These are phyloP conservation scores for Scomber japonicus DNA, from an alignment of 2,113 vertebrate species.

Conservation along the genomic window DNA sequence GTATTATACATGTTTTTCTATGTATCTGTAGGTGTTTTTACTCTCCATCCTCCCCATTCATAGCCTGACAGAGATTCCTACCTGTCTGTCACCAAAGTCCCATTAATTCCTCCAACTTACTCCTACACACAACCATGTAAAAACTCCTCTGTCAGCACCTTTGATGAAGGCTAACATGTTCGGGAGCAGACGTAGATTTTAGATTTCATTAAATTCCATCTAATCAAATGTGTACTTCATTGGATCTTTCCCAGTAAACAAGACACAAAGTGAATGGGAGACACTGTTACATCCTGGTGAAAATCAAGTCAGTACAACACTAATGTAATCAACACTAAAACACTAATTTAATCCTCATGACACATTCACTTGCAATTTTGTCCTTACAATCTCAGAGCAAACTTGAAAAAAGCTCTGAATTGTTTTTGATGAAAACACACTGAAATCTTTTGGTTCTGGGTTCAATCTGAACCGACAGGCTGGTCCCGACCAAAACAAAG, in stretches of 20 bases:
- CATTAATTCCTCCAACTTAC: conserved; percentile 44
- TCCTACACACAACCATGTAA: not conserved
- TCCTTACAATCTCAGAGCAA: too few relatives aligned
- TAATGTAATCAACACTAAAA: not conserved
- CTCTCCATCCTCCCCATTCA: conserved; percentile 4
- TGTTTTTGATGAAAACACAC: not conserved
- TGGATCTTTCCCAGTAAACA: conserved; percentile 3
- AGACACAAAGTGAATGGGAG: not conserved
- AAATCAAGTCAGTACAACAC: not conserved
- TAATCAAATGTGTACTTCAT: conserved; percentile 41
- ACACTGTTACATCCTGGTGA: not conserved
- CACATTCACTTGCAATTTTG: not conserved
- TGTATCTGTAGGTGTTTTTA: conserved; percentile 8
- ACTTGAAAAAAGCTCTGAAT: too few relatives aligned
- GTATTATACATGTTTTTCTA: not conserved
- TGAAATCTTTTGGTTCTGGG: not conserved
- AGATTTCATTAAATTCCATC: conserved; percentile 27
- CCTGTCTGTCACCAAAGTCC: conserved; percentile 48
- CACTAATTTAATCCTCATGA: not conserved
- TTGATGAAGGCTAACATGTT: conserved; percentile 53
- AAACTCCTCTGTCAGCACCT: conserved; percentile 56
- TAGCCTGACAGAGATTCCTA: conserved; percentile 48
- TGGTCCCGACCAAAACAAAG: conserved; percentile 32
- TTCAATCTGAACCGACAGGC: not conserved
- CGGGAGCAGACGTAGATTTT: conserved; percentile 11